Percentiles rank a stretch among this genome's conserved stretches.
Conservation (phyloP, 2,888 invertebrate genomes). For the Atrina japonica region DNA sequence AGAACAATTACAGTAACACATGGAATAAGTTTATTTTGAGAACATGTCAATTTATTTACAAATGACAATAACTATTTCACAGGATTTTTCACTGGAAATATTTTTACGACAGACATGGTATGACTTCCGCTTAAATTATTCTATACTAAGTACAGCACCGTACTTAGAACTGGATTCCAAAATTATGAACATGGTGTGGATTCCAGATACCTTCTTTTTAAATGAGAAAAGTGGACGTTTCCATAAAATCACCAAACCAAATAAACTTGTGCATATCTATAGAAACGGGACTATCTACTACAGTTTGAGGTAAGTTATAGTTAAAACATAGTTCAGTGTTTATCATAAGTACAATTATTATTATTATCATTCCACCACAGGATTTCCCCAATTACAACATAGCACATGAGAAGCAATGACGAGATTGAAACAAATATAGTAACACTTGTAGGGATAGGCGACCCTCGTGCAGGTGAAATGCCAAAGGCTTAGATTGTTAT, state of each 20-base stretch:
- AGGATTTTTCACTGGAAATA: constrained; percentile 67
- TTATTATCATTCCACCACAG: no score
- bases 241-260: constrained; percentile 74
- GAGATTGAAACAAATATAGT: no score
- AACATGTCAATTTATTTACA: no score
- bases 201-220: constrained; percentile 72
- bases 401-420: no score
- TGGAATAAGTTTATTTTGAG: no score
- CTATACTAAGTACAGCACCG: constrained; percentile 43
- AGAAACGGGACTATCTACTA: constrained; percentile 72
- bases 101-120: constrained; percentile 64
- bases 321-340: no score
- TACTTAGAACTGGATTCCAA: constrained; percentile 67
- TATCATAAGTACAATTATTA: no score
- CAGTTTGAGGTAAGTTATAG: constrained; percentile 64
- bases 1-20: no score
- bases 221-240: constrained; percentile 74
- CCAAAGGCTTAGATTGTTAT: no score
- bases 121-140: constrained; percentile 61
- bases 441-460: no score
- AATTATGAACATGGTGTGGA: constrained; percentile 70
- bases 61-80: not conserved
- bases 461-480: no score
- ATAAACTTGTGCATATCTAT: constrained; percentile 72
- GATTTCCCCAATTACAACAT: no score